phyloP scores from a whole-genome alignment of 1,140 invertebrate genomes.

The Diorhabda carinulata region DNA sequence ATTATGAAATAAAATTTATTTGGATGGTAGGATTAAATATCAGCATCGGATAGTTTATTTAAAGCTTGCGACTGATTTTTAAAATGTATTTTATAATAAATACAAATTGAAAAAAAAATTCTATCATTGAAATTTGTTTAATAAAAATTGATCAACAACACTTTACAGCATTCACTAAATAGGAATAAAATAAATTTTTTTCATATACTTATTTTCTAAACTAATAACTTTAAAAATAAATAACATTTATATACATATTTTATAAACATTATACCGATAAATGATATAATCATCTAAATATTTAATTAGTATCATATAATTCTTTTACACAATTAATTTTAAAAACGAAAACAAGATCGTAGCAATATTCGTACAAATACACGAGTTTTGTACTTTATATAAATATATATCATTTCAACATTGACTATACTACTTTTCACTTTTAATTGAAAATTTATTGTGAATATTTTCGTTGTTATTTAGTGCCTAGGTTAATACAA shows the following conservation, averaged over 20 bases:
- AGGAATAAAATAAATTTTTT: slow-evolving; percentile 7
- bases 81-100: no score
- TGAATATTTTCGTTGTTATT: background rate
- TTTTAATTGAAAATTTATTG: background rate
- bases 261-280: slow-evolving; percentile 24
- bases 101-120: background rate
- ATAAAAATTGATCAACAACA: slow-evolving; percentile 3
- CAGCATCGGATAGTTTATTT: no score
- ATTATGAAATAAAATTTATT: no score
- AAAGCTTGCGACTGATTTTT: no score
- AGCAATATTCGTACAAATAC: background rate
- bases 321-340: slow-evolving; percentile 7
- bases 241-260: slow-evolving; percentile 31
- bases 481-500: background rate
- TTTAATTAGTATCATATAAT: slow-evolving; percentile 8
- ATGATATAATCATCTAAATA: slow-evolving; percentile 10
- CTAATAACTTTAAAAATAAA: slow-evolving; percentile 28
- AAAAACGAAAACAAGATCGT: background rate
- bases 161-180: background rate
- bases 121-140: background rate
- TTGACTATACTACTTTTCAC: background rate
- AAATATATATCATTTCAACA: slow-evolving; percentile 1
- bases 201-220: slow-evolving; percentile 17
- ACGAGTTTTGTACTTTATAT: background rate
- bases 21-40: no score